Evolutionary conservation across 2,888 invertebrate genomes (phyloP).

Genomic region (Conomelus anceps): DNA sequence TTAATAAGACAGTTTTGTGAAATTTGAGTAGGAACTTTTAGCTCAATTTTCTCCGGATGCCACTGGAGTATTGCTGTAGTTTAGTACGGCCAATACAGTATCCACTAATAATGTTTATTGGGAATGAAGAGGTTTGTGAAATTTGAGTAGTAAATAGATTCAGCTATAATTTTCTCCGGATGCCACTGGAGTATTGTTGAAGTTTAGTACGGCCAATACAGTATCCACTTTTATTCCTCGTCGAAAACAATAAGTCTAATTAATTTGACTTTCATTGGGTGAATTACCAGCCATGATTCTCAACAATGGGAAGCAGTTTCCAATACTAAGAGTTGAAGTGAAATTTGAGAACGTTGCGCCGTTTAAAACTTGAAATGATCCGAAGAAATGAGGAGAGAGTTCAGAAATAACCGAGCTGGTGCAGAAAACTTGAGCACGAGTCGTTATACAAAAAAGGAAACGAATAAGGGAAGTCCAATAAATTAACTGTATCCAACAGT

Average conservation of each 20-base stretch:
- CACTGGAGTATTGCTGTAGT: too few species aligned
- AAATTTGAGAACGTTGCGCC: neutral
- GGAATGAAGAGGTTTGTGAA: neutral
- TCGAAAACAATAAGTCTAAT: neutral
- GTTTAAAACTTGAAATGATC: neutral
- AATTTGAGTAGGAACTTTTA: too few species aligned
- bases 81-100: too few species aligned
- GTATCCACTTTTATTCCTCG: neutral
- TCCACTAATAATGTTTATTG: neutral
- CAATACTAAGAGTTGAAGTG: neutral
- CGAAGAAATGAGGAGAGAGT: neutral
- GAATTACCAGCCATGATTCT: neutral
- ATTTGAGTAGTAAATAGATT: neutral
- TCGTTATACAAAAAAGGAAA: neutral
- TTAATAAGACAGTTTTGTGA: too few species aligned
- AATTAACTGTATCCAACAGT: neutral
- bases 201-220: neutral
- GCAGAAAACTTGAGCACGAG: neutral
- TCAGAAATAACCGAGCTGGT: neutral
- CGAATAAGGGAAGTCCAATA: neutral
- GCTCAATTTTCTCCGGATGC: too few species aligned
- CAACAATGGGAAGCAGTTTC: neutral
- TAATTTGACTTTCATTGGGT: neutral
- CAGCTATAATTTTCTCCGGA: neutral
- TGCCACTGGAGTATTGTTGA: neutral